Conservation (phyloP, 2,113 vertebrate species). For the Grus americana region DNA sequence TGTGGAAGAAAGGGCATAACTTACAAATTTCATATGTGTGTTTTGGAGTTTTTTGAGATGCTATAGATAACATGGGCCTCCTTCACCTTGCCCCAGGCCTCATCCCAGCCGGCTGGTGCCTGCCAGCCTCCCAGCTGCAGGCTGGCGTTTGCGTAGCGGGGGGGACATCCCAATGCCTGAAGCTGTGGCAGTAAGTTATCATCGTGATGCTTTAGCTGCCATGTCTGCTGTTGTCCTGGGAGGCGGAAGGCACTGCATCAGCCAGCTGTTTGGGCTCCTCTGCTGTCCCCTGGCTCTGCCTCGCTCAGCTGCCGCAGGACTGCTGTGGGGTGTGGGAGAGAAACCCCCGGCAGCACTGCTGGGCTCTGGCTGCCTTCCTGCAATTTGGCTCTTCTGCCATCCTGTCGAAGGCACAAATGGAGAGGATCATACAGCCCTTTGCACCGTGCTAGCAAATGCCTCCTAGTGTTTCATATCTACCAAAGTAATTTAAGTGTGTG, state of each 20-base stretch:
- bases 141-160: rapidly evolving
- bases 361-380: neutral
- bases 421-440: neutral
- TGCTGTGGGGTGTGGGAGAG: neutral
- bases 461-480: neutral
- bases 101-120: neutral
- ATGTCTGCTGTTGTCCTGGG: neutral
- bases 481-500: neutral
- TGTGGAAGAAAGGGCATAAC: neutral
- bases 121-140: neutral
- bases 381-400: neutral
- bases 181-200: neutral
- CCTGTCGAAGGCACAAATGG: too few species aligned
- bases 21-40: rapidly evolving
- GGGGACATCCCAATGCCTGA: neutral
- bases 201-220: neutral
- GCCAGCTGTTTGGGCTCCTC: neutral
- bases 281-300: neutral
- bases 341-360: rapidly evolving
- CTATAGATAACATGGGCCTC: rapidly evolving
- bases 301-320: rapidly evolving
- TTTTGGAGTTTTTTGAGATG: neutral
- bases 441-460: neutral
- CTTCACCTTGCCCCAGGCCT: neutral
- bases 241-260: neutral